A percentile compares a stretch with the other conserved stretches of the same genome.
These are phyloP conservation scores for Ophion costatus DNA, from an alignment of 2,888 invertebrate genomes.

Conservation along the genomic window DNA sequence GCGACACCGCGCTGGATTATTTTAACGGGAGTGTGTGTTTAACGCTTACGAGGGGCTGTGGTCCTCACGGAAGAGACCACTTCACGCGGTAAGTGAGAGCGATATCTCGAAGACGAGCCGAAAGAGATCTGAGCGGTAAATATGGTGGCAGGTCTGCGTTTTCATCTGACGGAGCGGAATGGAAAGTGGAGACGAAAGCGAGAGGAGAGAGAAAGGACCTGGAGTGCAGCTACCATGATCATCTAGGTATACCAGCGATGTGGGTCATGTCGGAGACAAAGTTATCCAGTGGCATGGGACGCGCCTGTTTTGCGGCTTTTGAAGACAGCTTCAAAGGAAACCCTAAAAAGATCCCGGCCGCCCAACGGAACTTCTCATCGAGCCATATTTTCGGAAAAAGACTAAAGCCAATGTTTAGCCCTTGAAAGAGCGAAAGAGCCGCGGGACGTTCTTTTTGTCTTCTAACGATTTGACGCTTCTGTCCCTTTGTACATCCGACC, in stretches of 20 bases:
- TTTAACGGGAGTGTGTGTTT: constrained; percentile 73
- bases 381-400: constrained; percentile 44
- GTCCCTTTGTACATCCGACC: constrained; percentile 50
- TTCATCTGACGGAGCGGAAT: constrained; percentile 16
- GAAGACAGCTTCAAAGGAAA: constrained; percentile 56
- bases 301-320: constrained; percentile 64
- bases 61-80: constrained; percentile 22
- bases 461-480: constrained; percentile 47
- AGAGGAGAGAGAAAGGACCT: not conserved
- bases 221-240: constrained; percentile 14
- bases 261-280: constrained; percentile 25
- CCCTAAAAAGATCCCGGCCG: constrained; percentile 63
- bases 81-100: constrained; percentile 39
- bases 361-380: constrained; percentile 45
- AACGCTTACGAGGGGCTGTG: constrained; percentile 61
- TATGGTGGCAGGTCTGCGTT: constrained; percentile 52
- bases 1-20: constrained; percentile 70
- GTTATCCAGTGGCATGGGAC: constrained; percentile 57
- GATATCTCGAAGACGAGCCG: constrained; percentile 36
- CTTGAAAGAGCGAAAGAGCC: not conserved
- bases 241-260: constrained; percentile 30
- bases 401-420: constrained; percentile 11
- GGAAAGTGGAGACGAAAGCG: not conserved
- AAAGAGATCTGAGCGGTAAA: constrained; percentile 38
- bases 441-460: constrained; percentile 21